Evolutionary conservation across 2,888 invertebrate species (phyloP).

Genomic region (Fissipunctia ypsillon): DNA sequence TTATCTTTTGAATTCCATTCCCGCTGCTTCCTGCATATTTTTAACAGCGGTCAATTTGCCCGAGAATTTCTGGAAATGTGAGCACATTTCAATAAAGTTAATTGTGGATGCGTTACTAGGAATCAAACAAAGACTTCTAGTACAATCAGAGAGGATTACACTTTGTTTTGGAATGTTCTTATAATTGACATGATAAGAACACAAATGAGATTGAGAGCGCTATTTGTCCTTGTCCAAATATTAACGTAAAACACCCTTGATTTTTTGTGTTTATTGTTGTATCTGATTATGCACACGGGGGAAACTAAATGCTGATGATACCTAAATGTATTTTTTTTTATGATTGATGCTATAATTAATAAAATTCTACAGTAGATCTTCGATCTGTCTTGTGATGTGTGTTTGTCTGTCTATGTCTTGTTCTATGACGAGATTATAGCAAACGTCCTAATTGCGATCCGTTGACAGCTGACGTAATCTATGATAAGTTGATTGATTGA

Average conservation of each 20-base stretch:
- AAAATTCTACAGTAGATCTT: slow-evolving; percentile 5
- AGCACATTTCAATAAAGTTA: slow-evolving; percentile 57
- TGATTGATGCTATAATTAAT: background rate
- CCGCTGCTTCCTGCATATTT: slow-evolving; percentile 55
- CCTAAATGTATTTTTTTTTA: background rate
- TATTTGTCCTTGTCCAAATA: slow-evolving; percentile 51
- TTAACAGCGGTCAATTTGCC: slow-evolving; percentile 47
- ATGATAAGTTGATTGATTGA: slow-evolving; percentile 61
- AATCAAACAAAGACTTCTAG: slow-evolving; percentile 61
- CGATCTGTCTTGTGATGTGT: too few species aligned
- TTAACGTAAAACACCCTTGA: slow-evolving; percentile 45
- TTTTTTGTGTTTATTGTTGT: slow-evolving; percentile 23
- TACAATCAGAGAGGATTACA: slow-evolving; percentile 41
- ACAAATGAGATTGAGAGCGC: slow-evolving; percentile 13
- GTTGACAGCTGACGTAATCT: slow-evolving; percentile 47
- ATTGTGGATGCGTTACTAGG: slow-evolving; percentile 53
- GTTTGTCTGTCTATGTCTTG: too few species aligned
- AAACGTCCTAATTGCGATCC: slow-evolving; percentile 39
- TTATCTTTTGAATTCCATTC: slow-evolving; percentile 59
- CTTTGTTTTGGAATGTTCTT: slow-evolving; percentile 33
- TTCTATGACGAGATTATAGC: slow-evolving; percentile 31
- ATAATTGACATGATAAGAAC: slow-evolving; percentile 48
- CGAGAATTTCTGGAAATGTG: slow-evolving; percentile 52
- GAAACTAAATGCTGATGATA: slow-evolving; percentile 1
- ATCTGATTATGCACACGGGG: slow-evolving; percentile 11